These are phyloP conservation scores for Nyctereutes procyonoides DNA, from an alignment of 2,113 vertebrate genomes.

Conservation along the genomic window DNA sequence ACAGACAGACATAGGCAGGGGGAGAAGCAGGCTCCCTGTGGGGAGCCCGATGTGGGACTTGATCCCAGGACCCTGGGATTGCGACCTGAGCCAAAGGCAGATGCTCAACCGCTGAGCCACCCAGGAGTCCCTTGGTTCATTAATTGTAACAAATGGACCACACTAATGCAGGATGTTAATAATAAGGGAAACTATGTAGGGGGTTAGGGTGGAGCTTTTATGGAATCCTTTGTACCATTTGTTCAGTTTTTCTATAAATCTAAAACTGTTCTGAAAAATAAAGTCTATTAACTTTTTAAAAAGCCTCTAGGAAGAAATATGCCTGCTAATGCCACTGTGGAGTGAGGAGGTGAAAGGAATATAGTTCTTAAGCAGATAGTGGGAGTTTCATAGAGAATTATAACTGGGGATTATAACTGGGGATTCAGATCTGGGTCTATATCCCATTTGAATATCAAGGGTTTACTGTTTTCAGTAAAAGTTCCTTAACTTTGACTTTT, in stretches of 20 bases:
- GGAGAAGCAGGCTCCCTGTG: no score
- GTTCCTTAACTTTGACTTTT: not conserved
- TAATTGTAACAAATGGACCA: not conserved
- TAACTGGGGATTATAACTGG: not conserved
- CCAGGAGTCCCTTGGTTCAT: not conserved
- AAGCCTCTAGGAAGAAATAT: not conserved
- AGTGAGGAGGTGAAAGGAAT: not conserved
- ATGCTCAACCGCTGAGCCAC: no score
- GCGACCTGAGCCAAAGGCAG: no score
- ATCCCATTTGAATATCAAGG: not conserved
- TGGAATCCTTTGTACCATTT: not conserved
- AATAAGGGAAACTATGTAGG: not conserved
- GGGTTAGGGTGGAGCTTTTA: not conserved
- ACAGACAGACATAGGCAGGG: no score
- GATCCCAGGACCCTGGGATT: no score
- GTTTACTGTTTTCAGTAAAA: not conserved
- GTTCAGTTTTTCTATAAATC: not conserved
- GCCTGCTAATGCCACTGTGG: not conserved
- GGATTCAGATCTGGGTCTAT: not conserved
- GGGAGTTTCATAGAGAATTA: not conserved
- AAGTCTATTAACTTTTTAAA: not conserved
- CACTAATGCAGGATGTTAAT: not conserved
- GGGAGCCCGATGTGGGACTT: no score
- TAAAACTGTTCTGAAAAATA: not conserved
- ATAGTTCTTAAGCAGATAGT: not conserved